phyloP scores from a whole-genome alignment of 2,888 invertebrate species.

The Ethmia dodecea region DNA sequence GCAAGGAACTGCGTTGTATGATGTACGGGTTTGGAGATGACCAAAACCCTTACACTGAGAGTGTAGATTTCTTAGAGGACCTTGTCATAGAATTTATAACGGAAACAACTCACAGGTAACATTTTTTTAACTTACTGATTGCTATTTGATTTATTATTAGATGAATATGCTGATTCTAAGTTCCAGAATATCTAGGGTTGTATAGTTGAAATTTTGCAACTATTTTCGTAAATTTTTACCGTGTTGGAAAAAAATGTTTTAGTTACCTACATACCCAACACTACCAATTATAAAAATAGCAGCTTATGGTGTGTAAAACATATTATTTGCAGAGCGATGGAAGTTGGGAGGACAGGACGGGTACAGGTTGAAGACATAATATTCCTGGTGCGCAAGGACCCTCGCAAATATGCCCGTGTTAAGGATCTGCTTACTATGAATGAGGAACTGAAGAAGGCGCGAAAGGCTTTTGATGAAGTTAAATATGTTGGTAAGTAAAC shows the following conservation, averaged over 20 bases:
- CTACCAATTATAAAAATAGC: too few species aligned
- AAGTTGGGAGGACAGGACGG: slow-evolving; percentile 96
- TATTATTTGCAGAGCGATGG: slow-evolving; percentile 98
- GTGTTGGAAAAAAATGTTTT: too few species aligned
- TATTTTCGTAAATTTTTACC: too few species aligned
- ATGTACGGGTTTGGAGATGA: slow-evolving; percentile 99
- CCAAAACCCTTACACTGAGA: slow-evolving; percentile 99
- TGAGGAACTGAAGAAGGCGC: slow-evolving; percentile 98
- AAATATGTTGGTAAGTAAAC: slow-evolving; percentile 90
- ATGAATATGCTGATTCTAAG: too few species aligned
- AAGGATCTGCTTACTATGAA: slow-evolving; percentile 98
- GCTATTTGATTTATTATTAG: too few species aligned
- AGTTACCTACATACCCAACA: too few species aligned
- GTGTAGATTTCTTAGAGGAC: slow-evolving; percentile 98
- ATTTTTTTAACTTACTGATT: neutral
- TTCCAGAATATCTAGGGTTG: too few species aligned
- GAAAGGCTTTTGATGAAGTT: slow-evolving; percentile 99
- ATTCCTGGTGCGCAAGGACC: slow-evolving; percentile 96
- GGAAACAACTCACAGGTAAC: slow-evolving; percentile 90
- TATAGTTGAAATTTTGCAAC: too few species aligned
- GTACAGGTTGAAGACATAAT: slow-evolving; percentile 99
- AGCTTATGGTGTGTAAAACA: too few species aligned
- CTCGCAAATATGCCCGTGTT: slow-evolving; percentile 97
- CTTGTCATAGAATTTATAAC: slow-evolving; percentile 98
- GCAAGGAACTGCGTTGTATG: slow-evolving; percentile 97